These are phyloP conservation scores for Chrosomus eos DNA, from an alignment of 2,797 vertebrate species.

Conservation along the genomic window DNA sequence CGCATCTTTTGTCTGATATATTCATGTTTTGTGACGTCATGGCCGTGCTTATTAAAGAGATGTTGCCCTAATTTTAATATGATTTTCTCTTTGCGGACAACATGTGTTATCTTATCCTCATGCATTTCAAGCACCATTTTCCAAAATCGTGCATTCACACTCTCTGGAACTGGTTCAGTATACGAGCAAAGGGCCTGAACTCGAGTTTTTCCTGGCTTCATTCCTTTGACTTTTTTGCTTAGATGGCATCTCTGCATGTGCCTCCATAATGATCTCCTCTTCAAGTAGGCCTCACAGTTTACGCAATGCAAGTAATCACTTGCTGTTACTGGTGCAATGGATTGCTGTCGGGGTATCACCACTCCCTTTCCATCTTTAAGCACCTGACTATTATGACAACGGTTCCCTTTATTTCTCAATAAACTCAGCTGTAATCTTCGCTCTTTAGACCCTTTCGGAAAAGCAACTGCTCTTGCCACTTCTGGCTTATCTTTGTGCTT, in stretches of 20 bases:
- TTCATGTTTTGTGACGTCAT: not conserved
- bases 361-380: conserved; percentile 30
- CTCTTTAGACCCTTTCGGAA: conserved; percentile 41
- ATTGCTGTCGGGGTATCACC: conserved; percentile 23
- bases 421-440: conserved; percentile 25
- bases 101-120: conserved; percentile 20
- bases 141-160: conserved; percentile 27
- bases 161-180: conserved; percentile 34
- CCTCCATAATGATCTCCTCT: conserved; percentile 47
- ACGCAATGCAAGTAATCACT: conserved; percentile 21
- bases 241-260: conserved; percentile 45
- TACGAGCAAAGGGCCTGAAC: conserved; percentile 41
- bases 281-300: conserved; percentile 40
- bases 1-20: not conserved
- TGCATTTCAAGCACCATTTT: conserved; percentile 39
- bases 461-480: conserved; percentile 29
- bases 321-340: not conserved
- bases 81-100: conserved; percentile 34
- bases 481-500: conserved; percentile 40
- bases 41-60: conserved; percentile 39
- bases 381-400: conserved; percentile 36
- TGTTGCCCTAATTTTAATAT: conserved; percentile 44
- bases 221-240: not conserved
- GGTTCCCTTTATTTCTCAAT: conserved; percentile 31
- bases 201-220: conserved; percentile 42